Conservation (phyloP, 2,888 invertebrate species). For the Nymphalis c-album region DNA sequence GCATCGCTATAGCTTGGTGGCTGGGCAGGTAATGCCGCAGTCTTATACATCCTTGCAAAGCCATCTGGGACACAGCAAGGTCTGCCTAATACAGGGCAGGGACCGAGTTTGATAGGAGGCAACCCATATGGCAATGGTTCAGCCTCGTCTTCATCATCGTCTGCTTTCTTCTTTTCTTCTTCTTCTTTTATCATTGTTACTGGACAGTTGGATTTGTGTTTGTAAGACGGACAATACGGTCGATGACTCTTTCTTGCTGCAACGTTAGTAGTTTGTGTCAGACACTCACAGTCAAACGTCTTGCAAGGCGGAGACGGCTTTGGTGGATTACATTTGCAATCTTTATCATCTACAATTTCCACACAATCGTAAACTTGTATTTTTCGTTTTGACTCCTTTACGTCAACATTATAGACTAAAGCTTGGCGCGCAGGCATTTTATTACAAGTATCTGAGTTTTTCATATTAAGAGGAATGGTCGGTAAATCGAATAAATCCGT, state of each 20-base stretch:
- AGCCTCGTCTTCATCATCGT: conserved; percentile 66
- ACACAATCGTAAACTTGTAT: conserved; percentile 53
- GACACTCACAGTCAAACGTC: conserved; percentile 71
- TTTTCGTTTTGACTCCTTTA: conserved; percentile 43
- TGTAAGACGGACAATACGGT: conserved; percentile 68
- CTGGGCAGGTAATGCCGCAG: conserved; percentile 54
- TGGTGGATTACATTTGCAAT: conserved; percentile 67
- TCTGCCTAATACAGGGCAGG: conserved; percentile 73
- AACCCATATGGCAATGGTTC: conserved; percentile 71
- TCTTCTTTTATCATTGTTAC: conserved; percentile 59
- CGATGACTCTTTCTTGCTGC: conserved; percentile 62
- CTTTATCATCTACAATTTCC: conserved; percentile 59
- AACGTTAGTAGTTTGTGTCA: conserved; percentile 54
- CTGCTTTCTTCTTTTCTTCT: conserved; percentile 56
- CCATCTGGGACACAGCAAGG: conserved; percentile 73
- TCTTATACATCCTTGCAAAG: conserved; percentile 73
- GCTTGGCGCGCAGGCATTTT: conserved; percentile 42
- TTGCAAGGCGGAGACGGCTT: conserved; percentile 66
- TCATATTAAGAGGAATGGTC: conserved; percentile 36
- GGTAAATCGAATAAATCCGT: conserved; percentile 36
- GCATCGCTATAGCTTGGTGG: conserved; percentile 69
- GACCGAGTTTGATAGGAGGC: conserved; percentile 70
- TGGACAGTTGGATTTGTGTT: conserved; percentile 67
- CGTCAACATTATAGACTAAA: conserved; percentile 47
- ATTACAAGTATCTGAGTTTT: conserved; percentile 26